Percentiles rank a stretch among this genome's conserved stretches.
These are phyloP conservation scores for Ridgeia piscesae DNA, from an alignment of 1,140 invertebrate genomes.

Conservation along the genomic window DNA sequence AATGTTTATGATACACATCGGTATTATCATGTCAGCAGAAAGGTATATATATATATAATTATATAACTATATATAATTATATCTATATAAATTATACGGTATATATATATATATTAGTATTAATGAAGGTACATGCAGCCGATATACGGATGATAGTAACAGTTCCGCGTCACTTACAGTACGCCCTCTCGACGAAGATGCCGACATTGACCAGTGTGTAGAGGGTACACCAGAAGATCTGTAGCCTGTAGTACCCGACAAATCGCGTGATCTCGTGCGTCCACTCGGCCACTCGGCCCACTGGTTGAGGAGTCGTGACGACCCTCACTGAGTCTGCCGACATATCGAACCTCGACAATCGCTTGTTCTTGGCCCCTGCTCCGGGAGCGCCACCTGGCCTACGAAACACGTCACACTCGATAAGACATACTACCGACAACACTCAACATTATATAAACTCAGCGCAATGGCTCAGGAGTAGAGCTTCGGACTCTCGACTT, in stretches of 20 bases:
- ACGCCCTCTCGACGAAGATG: constrained; percentile 64
- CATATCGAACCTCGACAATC: background rate
- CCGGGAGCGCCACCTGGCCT: background rate
- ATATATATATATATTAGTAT: too few relatives aligned
- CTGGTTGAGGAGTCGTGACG: background rate
- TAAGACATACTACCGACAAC: background rate
- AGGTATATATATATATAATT: too few relatives aligned
- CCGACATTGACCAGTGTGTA: constrained; percentile 62
- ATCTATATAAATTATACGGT: too few relatives aligned
- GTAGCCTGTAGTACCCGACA: constrained; percentile 32
- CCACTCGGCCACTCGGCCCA: background rate
- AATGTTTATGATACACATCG: too few relatives aligned
- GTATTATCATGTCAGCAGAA: too few relatives aligned
- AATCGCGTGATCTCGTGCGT: background rate
- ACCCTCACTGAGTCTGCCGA: background rate
- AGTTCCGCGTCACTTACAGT: constrained; percentile 56
- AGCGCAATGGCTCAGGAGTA: too few relatives aligned
- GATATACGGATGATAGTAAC: background rate
- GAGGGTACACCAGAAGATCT: constrained; percentile 63
- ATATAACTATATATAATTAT: too few relatives aligned
- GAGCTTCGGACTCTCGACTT: too few relatives aligned
- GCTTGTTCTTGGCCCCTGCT: background rate
- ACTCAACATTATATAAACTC: background rate
- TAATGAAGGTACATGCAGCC: too few relatives aligned
- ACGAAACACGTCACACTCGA: background rate